phyloP scores from a whole-genome alignment of 2,888 invertebrate genomes.

The Lysandra coridon region DNA sequence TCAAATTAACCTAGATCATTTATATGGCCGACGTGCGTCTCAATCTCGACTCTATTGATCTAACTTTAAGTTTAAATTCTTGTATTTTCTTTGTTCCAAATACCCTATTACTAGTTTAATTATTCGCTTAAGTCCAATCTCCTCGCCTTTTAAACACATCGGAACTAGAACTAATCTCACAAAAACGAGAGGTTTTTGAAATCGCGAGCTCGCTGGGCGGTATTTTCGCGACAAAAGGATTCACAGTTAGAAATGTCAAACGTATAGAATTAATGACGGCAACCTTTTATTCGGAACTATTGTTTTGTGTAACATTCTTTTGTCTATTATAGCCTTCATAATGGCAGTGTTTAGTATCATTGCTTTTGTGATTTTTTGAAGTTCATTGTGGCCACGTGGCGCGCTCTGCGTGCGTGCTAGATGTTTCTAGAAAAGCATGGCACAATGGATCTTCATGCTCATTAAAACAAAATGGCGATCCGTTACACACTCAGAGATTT shows the following conservation, averaged over 20 bases:
- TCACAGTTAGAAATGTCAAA: conserved; percentile 75
- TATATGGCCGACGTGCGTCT: no score
- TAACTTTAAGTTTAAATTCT: neutral
- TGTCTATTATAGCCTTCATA: conserved; percentile 74
- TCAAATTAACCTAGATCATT: neutral
- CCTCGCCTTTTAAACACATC: conserved; percentile 6
- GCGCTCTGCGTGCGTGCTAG: conserved; percentile 57
- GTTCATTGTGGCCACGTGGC: conserved; percentile 70
- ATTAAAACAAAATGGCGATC: conserved; percentile 23
- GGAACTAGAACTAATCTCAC: conserved; percentile 26
- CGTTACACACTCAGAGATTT: conserved; percentile 1
- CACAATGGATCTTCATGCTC: conserved; percentile 29
- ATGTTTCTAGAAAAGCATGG: conserved; percentile 22
- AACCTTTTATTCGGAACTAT: conserved; percentile 70
- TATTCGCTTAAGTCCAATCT: conserved; percentile 3
- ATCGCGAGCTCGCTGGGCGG: conserved; percentile 60
- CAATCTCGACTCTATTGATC: neutral
- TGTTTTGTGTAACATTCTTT: conserved; percentile 73
- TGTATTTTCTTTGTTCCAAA: neutral
- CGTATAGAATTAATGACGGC: conserved; percentile 74
- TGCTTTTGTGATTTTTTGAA: conserved; percentile 71
- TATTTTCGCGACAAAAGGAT: conserved; percentile 62
- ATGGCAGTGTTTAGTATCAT: conserved; percentile 77
- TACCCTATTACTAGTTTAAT: neutral
- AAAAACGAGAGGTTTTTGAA: conserved; percentile 33